Base-by-base conservation (phyloP, 2,888 invertebrate genomes). In the Idaea aversata region DNA sequence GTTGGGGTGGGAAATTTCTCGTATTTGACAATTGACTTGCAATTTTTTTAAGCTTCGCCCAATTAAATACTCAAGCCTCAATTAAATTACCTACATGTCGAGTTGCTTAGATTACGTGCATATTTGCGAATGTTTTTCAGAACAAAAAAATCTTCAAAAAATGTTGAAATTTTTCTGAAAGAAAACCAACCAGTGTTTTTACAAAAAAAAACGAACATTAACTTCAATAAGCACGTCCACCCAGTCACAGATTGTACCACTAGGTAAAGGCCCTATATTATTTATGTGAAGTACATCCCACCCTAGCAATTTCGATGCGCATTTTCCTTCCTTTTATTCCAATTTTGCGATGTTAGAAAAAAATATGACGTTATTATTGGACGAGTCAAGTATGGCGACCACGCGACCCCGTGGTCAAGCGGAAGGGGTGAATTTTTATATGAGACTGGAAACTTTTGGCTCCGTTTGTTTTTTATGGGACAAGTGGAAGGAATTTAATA, bases 311-410 rank as follows among this genome's bases (percentile, higher is more conserved):
- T 90, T 87, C 85, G 81, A 83, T 82, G 79, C 80, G 83, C 79
- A 87, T 87, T 88, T 87, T 85, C 79, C 80, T 81, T 78, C 86
- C 86, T 84, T 87, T 87, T 86, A 88, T 90, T 86, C 87, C 89
- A 89, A 90, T 91, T 89, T 90, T 82, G 87, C 86, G 81, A 88
- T 85, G 88, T 87, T 88, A 87, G 85, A 88, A 90, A 88, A 25
- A 91, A 91, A 92, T 91, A 92, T 91, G 88, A 90, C 88, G 90
- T 87, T 91, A 88, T 91, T 91, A 92, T 91, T 91, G 88, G 84
- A 85, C 78, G 81, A 85, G 80, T 79, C 82, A 81, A 87, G 86
- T 86, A 86, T 84, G 86, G 86, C 78, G 79, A 78, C 81, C 78
- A 72, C 75, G 63, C 47, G 61, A 61, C 65, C 69, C 57, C 72